Evolutionary conservation across 2,113 vertebrate species (phyloP).

Genomic region (Rhagologus leucostigma): DNA sequence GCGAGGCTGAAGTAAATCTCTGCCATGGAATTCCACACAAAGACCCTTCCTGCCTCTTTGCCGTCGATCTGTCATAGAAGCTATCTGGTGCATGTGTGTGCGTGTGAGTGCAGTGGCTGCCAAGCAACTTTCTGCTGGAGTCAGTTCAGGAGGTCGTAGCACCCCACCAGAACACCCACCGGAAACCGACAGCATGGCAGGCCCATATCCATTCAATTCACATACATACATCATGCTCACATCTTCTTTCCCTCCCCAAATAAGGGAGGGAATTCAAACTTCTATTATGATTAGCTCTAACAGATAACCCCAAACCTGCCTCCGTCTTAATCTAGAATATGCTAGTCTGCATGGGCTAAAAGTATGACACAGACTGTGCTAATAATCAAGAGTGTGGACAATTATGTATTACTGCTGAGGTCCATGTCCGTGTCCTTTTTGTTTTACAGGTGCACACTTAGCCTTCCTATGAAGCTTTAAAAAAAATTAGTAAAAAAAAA

Average conservation of each 20-base stretch:
- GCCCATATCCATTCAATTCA: neutral
- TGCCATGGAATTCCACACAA: no score
- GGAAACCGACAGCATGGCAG: no score
- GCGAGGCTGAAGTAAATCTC: no score
- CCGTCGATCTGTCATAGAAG: no score
- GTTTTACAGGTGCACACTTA: neutral
- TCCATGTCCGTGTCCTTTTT: neutral
- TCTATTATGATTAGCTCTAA: neutral
- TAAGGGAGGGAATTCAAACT: neutral
- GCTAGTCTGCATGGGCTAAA: neutral
- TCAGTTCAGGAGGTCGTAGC: no score
- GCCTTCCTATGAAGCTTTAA: neutral
- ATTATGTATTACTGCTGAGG: neutral
- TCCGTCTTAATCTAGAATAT: neutral
- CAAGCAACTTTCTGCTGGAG: no score
- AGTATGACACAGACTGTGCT: neutral
- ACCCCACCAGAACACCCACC: no score
- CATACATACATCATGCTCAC: fast-evolving
- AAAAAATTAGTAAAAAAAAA: neutral
- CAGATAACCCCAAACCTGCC: neutral
- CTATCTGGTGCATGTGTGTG: no score
- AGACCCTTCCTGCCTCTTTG: no score
- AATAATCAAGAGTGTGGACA: neutral
- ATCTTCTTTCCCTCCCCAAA: neutral
- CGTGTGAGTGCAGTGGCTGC: no score